phyloP scores from a whole-genome alignment of 2,888 invertebrate species.

The Pegoplata infirma region DNA sequence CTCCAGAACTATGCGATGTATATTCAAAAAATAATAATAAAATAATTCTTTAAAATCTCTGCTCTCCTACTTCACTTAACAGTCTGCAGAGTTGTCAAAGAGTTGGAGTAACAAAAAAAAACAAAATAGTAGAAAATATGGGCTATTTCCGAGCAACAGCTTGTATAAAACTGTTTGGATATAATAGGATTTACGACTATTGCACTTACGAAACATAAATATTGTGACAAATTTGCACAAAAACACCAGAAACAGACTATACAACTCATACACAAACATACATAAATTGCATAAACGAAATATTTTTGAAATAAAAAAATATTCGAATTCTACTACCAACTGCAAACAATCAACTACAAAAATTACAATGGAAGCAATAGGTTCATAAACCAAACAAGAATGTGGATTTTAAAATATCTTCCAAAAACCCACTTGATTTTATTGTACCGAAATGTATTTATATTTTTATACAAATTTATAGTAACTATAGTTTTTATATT shows the following conservation, averaged over 20 bases:
- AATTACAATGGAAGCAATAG: neutral
- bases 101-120: conserved; percentile 30
- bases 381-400: conserved; percentile 47
- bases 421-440: conserved; percentile 8
- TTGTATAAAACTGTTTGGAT: conserved; percentile 49
- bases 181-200: conserved; percentile 62
- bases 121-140: conserved; percentile 47
- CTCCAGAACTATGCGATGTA: no score
- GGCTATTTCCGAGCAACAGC: conserved; percentile 61
- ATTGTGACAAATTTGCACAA: conserved; percentile 60
- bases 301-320: neutral
- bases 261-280: conserved; percentile 20
- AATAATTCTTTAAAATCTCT: conserved; percentile 2
- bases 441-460: neutral
- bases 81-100: conserved; percentile 36
- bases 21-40: neutral
- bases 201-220: conserved; percentile 60
- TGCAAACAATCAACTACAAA: no score
- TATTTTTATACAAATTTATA: conserved; percentile 16
- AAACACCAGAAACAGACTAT: conserved; percentile 37
- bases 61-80: neutral
- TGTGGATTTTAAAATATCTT: conserved; percentile 21
- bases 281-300: neutral
- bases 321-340: neutral
- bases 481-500: conserved; percentile 27